Base-by-base conservation (phyloP, 2,113 vertebrate genomes). In the Dolichotis patagonum region DNA sequence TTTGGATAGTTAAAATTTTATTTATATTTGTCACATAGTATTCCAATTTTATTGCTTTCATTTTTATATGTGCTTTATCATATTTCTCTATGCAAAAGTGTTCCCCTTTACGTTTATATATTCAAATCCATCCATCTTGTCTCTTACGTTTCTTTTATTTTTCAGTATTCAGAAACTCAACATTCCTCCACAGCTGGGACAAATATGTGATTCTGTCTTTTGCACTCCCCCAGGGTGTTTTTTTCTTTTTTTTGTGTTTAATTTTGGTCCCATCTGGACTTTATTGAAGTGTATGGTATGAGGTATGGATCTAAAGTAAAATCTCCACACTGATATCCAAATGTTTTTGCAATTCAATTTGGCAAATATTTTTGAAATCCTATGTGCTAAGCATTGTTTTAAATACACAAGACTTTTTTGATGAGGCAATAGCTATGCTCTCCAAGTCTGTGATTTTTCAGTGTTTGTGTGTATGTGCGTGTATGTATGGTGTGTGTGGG, bases 231-330 rank as follows among this genome's bases (percentile, higher is more conserved):
- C 87, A 89, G 96, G 96, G 93, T 97, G 46, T 96, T 95, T 95
- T 97, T 97, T 84, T 30, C 87, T 92, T 95, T 97, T 89, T 52
- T 52, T 52, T 96, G 54, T 96, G 81, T 97, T 97, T 96, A 98
- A 98, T 98, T 97, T 95, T 93, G 73, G 80, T 89, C 54, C 94
- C 97, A 98, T 98, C 97, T 98, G 97, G 97, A 98, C 96, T 97
- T 97, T 97, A 97, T 98, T 97, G 94, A 95, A 96, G 92, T 97
- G 94, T 97, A 96, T 97, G 95, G 97, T 96, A 98, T 98, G 92
- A 97, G 97, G 97, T 98, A 97, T 98, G 96, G 97, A 96, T 96
- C 89, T 98, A 97, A 97, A 97, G 94, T 96, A 97, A 97, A 98
- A 91, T 96, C 92, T 97, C 94, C 87, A 91, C 89, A 97, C 92